A percentile compares a stretch with the other conserved stretches of the same genome.
phyloP scores from a whole-genome alignment of 2,113 vertebrate genomes.

The Nesoenas mayeri region DNA sequence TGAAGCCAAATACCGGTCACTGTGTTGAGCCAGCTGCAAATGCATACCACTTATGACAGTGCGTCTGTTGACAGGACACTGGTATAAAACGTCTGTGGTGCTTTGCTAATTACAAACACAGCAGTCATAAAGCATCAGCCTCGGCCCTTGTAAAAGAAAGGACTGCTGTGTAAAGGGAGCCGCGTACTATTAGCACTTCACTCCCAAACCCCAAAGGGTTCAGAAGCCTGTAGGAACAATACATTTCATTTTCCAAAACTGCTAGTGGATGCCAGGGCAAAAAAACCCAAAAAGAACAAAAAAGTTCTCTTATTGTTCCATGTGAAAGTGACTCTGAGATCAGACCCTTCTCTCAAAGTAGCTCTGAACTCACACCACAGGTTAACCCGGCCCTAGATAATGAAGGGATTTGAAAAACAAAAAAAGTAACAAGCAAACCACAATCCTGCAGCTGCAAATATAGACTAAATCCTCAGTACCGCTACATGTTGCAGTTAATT shows the following conservation, averaged over 20 bases:
- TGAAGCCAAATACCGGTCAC: background rate
- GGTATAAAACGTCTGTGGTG: background rate
- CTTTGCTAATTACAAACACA: constrained; percentile 41
- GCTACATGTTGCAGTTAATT: background rate
- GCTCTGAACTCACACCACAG: background rate
- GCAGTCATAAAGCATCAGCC: background rate
- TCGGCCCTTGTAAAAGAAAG: background rate
- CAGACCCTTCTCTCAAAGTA: background rate
- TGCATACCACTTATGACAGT: background rate
- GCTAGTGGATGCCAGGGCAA: background rate
- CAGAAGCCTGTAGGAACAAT: background rate
- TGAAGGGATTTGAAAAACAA: background rate
- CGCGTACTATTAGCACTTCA: background rate
- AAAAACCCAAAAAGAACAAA: background rate
- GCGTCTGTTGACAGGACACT: background rate
- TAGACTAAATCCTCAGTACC: background rate
- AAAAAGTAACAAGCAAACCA: background rate
- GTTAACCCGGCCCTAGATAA: background rate
- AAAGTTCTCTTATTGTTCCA: background rate
- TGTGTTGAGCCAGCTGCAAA: constrained; percentile 26
- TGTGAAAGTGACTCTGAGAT: background rate
- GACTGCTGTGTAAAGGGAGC: background rate
- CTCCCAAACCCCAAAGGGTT: background rate
- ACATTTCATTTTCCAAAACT: background rate
- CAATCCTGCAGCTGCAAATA: background rate